Conservation (phyloP, 2,113 vertebrate genomes). For the Bettongia penicillata region DNA sequence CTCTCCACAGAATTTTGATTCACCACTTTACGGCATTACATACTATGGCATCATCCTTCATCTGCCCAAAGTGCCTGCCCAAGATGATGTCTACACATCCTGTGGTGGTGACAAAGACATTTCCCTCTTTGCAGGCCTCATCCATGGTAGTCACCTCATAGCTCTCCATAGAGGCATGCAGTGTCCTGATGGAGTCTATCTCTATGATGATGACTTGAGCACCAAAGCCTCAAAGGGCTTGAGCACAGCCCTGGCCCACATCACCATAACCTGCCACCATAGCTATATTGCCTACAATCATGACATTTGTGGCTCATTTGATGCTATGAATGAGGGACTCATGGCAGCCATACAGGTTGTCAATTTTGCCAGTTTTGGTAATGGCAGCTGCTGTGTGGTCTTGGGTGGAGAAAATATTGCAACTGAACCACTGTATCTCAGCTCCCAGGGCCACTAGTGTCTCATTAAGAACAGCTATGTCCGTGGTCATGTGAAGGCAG, state of each 20-base stretch:
- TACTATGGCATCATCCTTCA: too few relatives aligned
- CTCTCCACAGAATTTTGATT: too few relatives aligned
- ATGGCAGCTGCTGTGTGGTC: too few relatives aligned
- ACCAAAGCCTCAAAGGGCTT: slow-evolving; percentile 93
- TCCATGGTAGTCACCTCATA: slow-evolving; percentile 99
- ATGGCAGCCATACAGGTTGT: too few relatives aligned
- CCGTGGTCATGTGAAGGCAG: too few relatives aligned
- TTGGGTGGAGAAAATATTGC: too few relatives aligned
- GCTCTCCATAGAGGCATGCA: slow-evolving; percentile 99
- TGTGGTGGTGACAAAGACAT: slow-evolving; percentile 93
- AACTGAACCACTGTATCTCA: too few relatives aligned
- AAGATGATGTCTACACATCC: slow-evolving; percentile 88
- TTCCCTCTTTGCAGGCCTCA: slow-evolving; percentile 95
- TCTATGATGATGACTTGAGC: slow-evolving; percentile 97
- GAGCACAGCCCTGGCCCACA: slow-evolving; percentile 96
- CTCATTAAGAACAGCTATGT: too few relatives aligned
- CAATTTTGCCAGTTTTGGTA: too few relatives aligned
- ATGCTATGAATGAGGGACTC: slow-evolving; percentile 91
- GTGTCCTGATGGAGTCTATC: slow-evolving; percentile 96
- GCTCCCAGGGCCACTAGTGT: too few relatives aligned
- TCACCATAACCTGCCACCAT: slow-evolving; percentile 97
- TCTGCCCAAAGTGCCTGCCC: too few relatives aligned
- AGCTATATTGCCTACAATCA: slow-evolving; percentile 98
- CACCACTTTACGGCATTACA: too few relatives aligned
- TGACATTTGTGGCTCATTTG: slow-evolving; percentile 97